Percentiles rank a stretch among this genome's conserved stretches.
Evolutionary conservation across 2,797 vertebrate species (phyloP).

Genomic region (Lerista edwardsae): DNA sequence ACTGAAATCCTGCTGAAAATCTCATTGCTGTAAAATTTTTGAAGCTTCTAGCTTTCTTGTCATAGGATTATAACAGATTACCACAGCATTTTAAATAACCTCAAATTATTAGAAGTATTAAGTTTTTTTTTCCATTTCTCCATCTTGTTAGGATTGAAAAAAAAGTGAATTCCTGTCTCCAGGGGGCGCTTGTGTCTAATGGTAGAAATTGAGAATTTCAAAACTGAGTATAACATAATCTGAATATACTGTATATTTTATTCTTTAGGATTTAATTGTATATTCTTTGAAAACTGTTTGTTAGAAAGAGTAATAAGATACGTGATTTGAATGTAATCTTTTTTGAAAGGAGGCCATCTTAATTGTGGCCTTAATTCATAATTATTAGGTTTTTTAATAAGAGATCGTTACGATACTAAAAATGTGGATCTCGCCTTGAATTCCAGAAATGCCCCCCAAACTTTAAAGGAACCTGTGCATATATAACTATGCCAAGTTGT

Average conservation of each 20-base stretch:
- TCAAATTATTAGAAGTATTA: neutral
- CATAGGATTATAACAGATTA: neutral
- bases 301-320: neutral
- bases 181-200: slow-evolving; percentile 28
- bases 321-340: no score
- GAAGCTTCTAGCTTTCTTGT: neutral
- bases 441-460: neutral
- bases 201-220: neutral
- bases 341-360: neutral
- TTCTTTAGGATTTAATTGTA: neutral
- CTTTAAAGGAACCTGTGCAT: neutral
- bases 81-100: neutral
- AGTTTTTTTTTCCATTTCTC: neutral
- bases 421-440: neutral
- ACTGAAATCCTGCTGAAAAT: neutral
- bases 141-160: neutral
- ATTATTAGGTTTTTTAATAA: neutral
- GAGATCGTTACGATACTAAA: neutral
- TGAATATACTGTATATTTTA: neutral
- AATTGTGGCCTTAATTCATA: neutral
- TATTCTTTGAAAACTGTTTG: neutral
- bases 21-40: neutral
- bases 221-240: neutral
- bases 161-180: slow-evolving; percentile 40
- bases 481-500: neutral